phyloP scores from a whole-genome alignment of 2,797 vertebrate genomes.

The Microchirus variegatus region DNA sequence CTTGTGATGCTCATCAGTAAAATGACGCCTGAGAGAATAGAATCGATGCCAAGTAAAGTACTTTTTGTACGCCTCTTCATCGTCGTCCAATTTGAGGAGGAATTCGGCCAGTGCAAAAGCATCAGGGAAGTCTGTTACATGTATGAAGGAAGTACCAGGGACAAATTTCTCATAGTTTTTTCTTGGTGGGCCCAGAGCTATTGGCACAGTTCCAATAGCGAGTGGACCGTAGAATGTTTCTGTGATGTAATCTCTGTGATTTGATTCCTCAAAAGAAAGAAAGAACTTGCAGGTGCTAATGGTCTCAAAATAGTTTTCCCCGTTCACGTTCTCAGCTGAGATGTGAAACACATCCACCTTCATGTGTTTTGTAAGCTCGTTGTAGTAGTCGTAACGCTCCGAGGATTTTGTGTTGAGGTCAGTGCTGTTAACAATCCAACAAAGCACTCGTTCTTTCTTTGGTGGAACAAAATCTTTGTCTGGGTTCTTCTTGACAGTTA shows the following conservation, averaged over 20 bases:
- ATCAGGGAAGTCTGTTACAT: background rate
- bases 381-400: constrained; percentile 82
- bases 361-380: constrained; percentile 85
- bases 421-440: constrained; percentile 87
- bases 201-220: constrained; percentile 84
- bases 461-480: constrained; percentile 81
- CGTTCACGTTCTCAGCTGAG: constrained; percentile 78
- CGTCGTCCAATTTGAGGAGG: constrained; percentile 84
- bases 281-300: constrained; percentile 91
- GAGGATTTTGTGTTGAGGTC: constrained; percentile 63
- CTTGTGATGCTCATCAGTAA: constrained; percentile 67
- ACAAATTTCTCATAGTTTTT: constrained; percentile 88
- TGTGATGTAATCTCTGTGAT: constrained; percentile 90
- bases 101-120: constrained; percentile 51
- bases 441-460: constrained; percentile 86
- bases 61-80: constrained; percentile 82
- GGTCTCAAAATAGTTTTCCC: constrained; percentile 84
- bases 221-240: constrained; percentile 89
- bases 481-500: constrained; percentile 73
- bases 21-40: constrained; percentile 78
- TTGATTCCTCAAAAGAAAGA: constrained; percentile 90
- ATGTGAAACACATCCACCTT: constrained; percentile 85
- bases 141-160: constrained; percentile 86
- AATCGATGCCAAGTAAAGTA: constrained; percentile 88
- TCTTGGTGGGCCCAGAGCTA: constrained; percentile 87